Conservation (phyloP, 2,888 invertebrate genomes). For the Tupiocoris notatus region DNA sequence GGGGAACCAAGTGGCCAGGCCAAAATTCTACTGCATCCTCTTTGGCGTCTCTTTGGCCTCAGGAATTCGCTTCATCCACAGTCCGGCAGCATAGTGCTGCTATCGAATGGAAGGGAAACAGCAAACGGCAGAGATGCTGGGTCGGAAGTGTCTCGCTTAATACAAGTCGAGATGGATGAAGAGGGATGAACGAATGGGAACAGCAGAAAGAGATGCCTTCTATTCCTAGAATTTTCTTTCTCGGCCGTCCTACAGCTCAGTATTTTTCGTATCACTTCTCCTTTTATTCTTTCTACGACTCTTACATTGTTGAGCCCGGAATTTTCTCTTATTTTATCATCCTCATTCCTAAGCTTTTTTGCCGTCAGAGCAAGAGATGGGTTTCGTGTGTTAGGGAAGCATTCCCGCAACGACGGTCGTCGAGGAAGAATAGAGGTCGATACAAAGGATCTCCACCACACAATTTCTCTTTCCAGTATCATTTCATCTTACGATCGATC, state of each 20-base stretch:
- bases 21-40: background rate
- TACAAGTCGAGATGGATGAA: background rate
- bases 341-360: background rate
- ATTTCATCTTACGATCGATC: no score
- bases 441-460: background rate
- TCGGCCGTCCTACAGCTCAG: background rate
- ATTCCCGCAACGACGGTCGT: background rate
- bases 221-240: background rate
- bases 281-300: background rate
- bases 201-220: background rate
- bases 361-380: no score
- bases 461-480: background rate
- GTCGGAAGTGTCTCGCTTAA: background rate
- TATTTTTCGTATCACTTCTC: background rate
- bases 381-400: background rate
- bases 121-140: background rate
- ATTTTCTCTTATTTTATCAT: background rate
- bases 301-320: background rate
- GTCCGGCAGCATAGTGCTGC: background rate
- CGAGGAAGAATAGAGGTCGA: background rate
- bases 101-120: background rate
- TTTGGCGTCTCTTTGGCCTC: background rate
- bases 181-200: background rate
- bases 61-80: background rate
- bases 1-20: no score